Base-by-base conservation (phyloP, 2,888 invertebrate species). In the Clusia tigrina region DNA sequence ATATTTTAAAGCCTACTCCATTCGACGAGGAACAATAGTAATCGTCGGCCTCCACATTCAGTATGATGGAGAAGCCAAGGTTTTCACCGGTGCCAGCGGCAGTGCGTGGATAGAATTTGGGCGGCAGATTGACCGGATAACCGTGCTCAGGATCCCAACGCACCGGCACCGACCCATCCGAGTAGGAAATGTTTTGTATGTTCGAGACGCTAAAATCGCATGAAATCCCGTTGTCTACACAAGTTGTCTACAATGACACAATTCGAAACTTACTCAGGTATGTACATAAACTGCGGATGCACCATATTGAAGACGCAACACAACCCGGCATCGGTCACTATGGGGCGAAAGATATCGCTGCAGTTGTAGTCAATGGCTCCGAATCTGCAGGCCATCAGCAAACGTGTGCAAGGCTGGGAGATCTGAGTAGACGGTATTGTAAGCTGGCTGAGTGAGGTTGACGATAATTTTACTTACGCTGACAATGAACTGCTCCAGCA, bases 261-360 rank as follows among this genome's bases (percentile, higher is more conserved):
- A n/a, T n/a, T n/a, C n/a, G n/a, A n/a, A 52, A 67, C 70, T 24
- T 65, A 80, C 79, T 64, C 69, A 5, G 73, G 67, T 48, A 70
- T 62, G 55, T 71, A 78, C 79, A 80, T 78, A 61, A 71, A 80
- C 12, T 63, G 67, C 1, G 88, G 86, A 63, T 91, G 90, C 0
- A 93, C 87, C 66, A 89, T 88, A 78, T 94, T 94, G 78, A 94
- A 94, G 2, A 91, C 90, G 80, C 94, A 94, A 78, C 94, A 94
- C 1, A 93, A 86, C 0, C 94, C 94, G 78, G 93, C 93, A 73
- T 94, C 93, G 0, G 93, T 93, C 61, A 93, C 84, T 63, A 90
- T 88, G 0, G 90, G 88, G 78, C 90, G 89, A 80, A 93, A 92
- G 65, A 91, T 80, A 51, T 89, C 87, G 3, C 87, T 85, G 74